Base-by-base conservation (phyloP, 1,140 invertebrate species). In the Macrostomum lignano region DNA sequence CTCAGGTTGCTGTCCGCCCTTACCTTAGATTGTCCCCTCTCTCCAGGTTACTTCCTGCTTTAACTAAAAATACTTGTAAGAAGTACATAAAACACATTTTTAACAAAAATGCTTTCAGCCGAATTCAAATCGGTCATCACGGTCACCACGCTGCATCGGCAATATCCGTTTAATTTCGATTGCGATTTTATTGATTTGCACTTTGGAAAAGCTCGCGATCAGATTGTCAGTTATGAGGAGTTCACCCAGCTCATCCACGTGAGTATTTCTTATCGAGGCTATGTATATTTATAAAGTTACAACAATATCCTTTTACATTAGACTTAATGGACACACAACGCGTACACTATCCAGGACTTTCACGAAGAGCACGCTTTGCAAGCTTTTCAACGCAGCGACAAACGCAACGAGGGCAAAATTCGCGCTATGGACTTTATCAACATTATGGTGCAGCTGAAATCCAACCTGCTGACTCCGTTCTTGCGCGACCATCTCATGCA, bases 231-330 rank as follows among this genome's bases (percentile, higher is more conserved):
- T 20, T 98, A 94, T 58, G 64, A 68, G 21, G 88, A 94, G 54
- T 98, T 98, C 65, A 82, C 77, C 48, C 88, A 98, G 60, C 74
- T 96, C 55, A 67, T 98, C 26, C 84, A 94, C 57, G 70, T 72
- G 54, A 63, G 66, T 46, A 14, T 14, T 2, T 20, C 7, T 17
- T 24, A 28, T 35, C 17, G 9, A 35, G 1, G 17, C 9, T 21
- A 9, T 1, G 3, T 2, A 19, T 37, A 15, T 26, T 5, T 26
- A 30, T 6, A 35, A 35, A 6, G 4, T 3, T 15, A 14, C 9
- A 15, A 15, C 23, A 15, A 21, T 7, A 7, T 11, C 1, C 24
- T 2, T 26, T 14, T 20, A 15, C 11, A n/a, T n/a, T n/a, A n/a
- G n/a, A n/a, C n/a, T n/a, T n/a, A n/a, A n/a, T n/a, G n/a, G n/a